Percentiles rank a stretch among this genome's conserved stretches.
These are phyloP conservation scores for Bombus confusus DNA, from an alignment of 1,140 invertebrate species.

Conservation along the genomic window DNA sequence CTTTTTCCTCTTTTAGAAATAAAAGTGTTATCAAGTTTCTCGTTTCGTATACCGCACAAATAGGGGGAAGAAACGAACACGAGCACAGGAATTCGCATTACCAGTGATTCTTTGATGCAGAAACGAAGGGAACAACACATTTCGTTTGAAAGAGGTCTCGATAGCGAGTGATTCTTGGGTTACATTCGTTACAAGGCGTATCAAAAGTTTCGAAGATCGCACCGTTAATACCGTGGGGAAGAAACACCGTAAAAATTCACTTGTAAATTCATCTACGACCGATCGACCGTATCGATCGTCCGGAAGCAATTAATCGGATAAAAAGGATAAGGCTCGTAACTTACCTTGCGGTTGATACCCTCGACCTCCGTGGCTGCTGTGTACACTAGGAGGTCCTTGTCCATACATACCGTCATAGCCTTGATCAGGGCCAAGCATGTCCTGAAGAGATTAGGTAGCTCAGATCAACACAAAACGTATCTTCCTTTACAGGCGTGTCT, in stretches of 20 bases:
- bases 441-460: conserved; percentile 87
- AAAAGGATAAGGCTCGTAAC: conserved; percentile 65
- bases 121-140: background rate
- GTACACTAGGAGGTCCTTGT: conserved; percentile 91
- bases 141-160: background rate
- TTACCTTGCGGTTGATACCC: conserved; percentile 93
- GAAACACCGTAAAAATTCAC: background rate
- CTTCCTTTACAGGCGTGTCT: conserved; percentile 59
- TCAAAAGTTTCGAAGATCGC: background rate
- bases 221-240: conserved; percentile 19
- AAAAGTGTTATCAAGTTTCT: conserved; percentile 5
- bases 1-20: conserved; percentile 30
- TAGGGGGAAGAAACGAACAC: conserved; percentile 12
- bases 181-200: conserved; percentile 1
- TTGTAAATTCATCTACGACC: conserved; percentile 34
- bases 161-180: background rate
- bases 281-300: conserved; percentile 36
- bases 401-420: conserved; percentile 95
- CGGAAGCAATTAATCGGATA: conserved; percentile 54
- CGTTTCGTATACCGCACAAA: conserved; percentile 9
- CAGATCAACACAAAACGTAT: conserved; percentile 83
- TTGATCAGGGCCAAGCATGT: conserved; percentile 96
- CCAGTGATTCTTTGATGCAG: conserved; percentile 26
- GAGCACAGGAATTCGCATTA: conserved; percentile 31
- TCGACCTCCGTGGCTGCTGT: conserved; percentile 88